Conservation (phyloP, 2,888 invertebrate species). For the Clanis bilineata region DNA sequence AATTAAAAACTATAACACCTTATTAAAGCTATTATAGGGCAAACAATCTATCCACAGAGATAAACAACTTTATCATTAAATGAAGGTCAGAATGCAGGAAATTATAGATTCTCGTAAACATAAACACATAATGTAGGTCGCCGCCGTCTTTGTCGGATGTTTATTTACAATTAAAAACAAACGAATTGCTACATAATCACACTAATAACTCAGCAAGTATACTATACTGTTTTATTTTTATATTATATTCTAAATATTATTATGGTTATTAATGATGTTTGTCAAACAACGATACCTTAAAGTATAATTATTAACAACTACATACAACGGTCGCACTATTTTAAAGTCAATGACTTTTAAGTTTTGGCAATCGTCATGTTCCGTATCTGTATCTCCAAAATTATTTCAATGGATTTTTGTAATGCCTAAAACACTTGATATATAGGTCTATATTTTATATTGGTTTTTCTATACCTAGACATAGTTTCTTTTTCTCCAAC, state of each 20-base stretch:
- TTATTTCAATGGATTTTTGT: too few species aligned
- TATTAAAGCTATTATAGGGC: not conserved
- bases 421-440: too few species aligned
- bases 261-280: not conserved
- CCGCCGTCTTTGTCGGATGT: not conserved
- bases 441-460: too few species aligned
- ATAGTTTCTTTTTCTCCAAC: not conserved
- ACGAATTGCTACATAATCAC: not conserved
- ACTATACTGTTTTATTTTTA: too few species aligned
- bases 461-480: too few species aligned
- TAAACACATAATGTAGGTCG: slow-evolving; percentile 21
- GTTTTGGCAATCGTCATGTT: slow-evolving; percentile 20
- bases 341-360: slow-evolving; percentile 56
- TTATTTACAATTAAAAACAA: not conserved
- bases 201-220: not conserved
- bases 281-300: not conserved
- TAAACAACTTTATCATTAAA: slow-evolving; percentile 22
- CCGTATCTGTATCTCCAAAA: not conserved
- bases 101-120: slow-evolving; percentile 26
- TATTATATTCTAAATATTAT: too few species aligned
- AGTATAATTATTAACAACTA: not conserved
- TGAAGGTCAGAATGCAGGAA: slow-evolving; percentile 48
- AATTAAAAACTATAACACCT: not conserved
- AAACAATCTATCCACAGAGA: slow-evolving; percentile 2
- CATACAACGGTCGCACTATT: slow-evolving; percentile 55